These are phyloP conservation scores for Pomatorhinus ruficollis DNA, from an alignment of 2,113 vertebrate species.

Conservation along the genomic window DNA sequence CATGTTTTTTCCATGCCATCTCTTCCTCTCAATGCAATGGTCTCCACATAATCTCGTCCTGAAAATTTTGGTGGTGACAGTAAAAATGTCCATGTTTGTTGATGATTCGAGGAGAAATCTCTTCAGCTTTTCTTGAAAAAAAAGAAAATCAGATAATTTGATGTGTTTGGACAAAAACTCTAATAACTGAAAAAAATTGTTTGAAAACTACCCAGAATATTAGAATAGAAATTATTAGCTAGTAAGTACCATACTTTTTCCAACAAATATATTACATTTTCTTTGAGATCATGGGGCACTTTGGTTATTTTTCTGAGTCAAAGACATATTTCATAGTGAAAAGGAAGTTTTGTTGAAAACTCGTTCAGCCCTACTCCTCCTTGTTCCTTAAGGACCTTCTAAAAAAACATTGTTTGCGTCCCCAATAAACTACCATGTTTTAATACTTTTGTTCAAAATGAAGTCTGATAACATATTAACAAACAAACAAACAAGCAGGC, in stretches of 20 bases:
- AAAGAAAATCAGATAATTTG: neutral
- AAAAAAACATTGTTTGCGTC: neutral
- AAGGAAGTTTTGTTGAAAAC: neutral
- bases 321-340: neutral
- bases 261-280: neutral
- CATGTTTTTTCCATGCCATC: neutral
- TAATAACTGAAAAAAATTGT: neutral
- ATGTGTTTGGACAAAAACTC: neutral
- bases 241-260: neutral
- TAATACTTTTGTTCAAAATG: neutral
- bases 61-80: neutral
- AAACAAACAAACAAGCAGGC: neutral
- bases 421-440: neutral
- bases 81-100: neutral
- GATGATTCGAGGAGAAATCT: neutral
- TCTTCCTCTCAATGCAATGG: neutral
- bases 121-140: neutral
- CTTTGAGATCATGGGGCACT: neutral
- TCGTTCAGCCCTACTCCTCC: neutral
- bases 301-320: neutral
- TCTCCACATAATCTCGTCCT: neutral
- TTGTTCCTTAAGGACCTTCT: neutral
- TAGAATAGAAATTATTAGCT: neutral
- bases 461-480: neutral
- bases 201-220: neutral